Evolutionary conservation across 2,888 invertebrate genomes (phyloP).

Genomic region (Oxytorus armatus): DNA sequence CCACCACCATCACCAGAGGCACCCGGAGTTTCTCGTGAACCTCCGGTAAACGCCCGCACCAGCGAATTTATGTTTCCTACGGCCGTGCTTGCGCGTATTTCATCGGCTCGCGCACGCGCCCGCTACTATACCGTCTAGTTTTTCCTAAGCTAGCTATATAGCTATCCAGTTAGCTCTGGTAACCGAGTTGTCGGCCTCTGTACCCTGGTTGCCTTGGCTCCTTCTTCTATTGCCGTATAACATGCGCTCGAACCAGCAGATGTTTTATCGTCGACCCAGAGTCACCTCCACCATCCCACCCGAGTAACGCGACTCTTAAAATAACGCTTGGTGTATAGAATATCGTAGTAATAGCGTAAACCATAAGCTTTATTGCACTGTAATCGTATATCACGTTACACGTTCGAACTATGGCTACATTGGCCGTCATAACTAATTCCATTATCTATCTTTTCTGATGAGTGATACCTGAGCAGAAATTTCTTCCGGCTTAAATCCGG

Average conservation of each 20-base stretch:
- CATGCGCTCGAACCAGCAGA: slow-evolving; percentile 66
- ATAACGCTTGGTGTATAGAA: slow-evolving; percentile 41
- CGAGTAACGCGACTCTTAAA: slow-evolving; percentile 55
- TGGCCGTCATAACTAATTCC: background rate
- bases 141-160: slow-evolving; percentile 47
- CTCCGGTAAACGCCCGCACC: slow-evolving; percentile 69
- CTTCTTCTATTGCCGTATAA: slow-evolving; percentile 72
- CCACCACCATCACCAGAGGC: slow-evolving; percentile 47
- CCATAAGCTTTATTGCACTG: slow-evolving; percentile 26
- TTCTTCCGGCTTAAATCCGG: too few species aligned
- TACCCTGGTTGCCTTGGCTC: slow-evolving; percentile 70
- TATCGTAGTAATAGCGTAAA: slow-evolving; percentile 29
- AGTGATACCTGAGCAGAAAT: too few species aligned
- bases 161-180: slow-evolving; percentile 56
- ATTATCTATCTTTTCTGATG: background rate
- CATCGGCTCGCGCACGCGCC: slow-evolving; percentile 66
- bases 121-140: slow-evolving; percentile 37
- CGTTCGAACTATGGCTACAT: background rate
- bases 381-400: background rate
- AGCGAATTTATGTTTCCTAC: slow-evolving; percentile 75
- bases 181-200: slow-evolving; percentile 58
- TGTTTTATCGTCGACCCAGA: slow-evolving; percentile 73
- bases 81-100: slow-evolving; percentile 70
- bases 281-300: background rate
- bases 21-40: slow-evolving; percentile 67